Percentiles rank a stretch among this genome's conserved stretches.
These are phyloP conservation scores for Speoplatyrhinus poulsoni DNA, from an alignment of 2,113 vertebrate species.

Conservation along the genomic window DNA sequence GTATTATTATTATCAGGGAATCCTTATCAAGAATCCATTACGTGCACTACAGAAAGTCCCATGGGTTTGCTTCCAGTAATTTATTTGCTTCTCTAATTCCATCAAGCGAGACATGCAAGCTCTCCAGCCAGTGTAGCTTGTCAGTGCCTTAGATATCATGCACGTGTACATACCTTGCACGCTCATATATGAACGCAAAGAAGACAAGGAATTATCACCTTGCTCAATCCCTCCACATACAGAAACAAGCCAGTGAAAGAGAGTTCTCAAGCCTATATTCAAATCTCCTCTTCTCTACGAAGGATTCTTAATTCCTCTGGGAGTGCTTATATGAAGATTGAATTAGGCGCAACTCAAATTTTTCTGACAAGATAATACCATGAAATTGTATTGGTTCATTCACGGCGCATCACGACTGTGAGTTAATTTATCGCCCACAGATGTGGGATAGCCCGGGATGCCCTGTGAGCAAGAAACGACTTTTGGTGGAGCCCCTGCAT, in stretches of 20 bases:
- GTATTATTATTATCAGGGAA: too few relatives aligned
- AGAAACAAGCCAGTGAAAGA: slow-evolving; percentile 21
- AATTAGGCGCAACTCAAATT: slow-evolving; percentile 27
- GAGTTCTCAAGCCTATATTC: slow-evolving; percentile 22
- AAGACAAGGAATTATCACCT: slow-evolving; percentile 45
- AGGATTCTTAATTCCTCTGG: slow-evolving; percentile 18
- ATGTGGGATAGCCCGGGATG: too few relatives aligned
- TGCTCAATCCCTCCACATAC: slow-evolving; percentile 10
- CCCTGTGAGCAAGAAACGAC: neutral
- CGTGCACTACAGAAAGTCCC: slow-evolving; percentile 41
- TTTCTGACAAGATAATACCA: neutral
- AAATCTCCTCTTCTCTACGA: slow-evolving; percentile 15
- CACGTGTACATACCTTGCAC: slow-evolving; percentile 1
- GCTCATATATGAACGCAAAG: slow-evolving; percentile 35
- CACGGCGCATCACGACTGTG: neutral
- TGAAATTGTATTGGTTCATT: neutral
- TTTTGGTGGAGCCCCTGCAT: neutral
- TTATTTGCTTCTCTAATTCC: slow-evolving; percentile 45
- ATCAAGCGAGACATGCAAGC: slow-evolving; percentile 43
- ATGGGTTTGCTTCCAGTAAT: slow-evolving; percentile 57
- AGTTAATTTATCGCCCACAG: neutral
- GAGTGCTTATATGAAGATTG: slow-evolving; percentile 24
- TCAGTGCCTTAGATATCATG: slow-evolving; percentile 48
- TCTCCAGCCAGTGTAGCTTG: slow-evolving; percentile 36
- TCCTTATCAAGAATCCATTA: slow-evolving; percentile 20